Evolutionary conservation across 2,797 vertebrate species (phyloP), one percentile per base, ranked within the genome.

Genomic region (Protosalanx chinensis): DNA sequence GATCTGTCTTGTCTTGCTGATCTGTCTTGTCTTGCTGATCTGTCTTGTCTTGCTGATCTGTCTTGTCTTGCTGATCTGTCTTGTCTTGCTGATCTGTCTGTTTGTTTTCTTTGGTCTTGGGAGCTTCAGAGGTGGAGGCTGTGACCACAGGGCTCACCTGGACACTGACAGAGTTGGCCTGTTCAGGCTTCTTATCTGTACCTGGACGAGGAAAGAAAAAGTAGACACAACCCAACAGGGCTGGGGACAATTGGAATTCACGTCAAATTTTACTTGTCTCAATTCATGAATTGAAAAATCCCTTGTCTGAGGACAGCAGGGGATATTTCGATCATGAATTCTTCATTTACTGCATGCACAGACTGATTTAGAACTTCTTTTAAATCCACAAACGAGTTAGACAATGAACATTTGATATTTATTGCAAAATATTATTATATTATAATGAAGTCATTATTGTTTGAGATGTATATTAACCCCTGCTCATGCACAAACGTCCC

Each of bases 71-170:
- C 8, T 3, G 3, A 62, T 87, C 89, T 85, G 84, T 74, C 0
- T 84, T 64, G 0, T 77, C 77, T 1, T 65, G 66, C 27, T 23
- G 67, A 0, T 75, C 69, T 0, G 59, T 6, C 5, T 10, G 46
- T 68, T 75, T 76, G 71, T 71, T 65, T 33, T 79, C 77, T 12
- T 84, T 80, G 0, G 69, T 67, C 67, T 70, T 72, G 0, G 69
- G 65, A 51, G 80, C 82, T 76, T 87, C 83, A 2, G 89, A 88
- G 72, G 89, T 87, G 49, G 88, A 88, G 64, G 63, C 20, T 15
- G 23, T 79, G 10, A 66, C 63, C 15, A 75, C 73, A 4, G 18
- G 65, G 64, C 33, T 53, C 80, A 23, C 82, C 29, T 70, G 84
- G 30, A 2, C 23, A 32, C 35, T 68, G 10, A 51, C 51, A 4